A percentile compares a stretch with the other conserved stretches of the same genome.
phyloP scores from a whole-genome alignment of 2,888 invertebrate genomes.

The Cheilosia vulpina region DNA sequence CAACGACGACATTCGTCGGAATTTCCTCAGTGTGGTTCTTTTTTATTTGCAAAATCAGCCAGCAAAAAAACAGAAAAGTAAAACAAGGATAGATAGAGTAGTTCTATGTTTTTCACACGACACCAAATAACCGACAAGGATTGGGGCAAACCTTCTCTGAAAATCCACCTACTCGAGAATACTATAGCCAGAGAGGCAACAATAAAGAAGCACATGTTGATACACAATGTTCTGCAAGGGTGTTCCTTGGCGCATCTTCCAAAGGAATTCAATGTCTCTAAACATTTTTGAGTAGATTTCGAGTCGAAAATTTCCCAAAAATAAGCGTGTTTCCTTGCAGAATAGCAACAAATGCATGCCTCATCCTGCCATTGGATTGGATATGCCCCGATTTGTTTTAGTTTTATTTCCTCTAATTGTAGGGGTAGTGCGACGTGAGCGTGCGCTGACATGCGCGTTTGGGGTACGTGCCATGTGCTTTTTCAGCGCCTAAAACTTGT shows the following conservation, averaged over 20 bases:
- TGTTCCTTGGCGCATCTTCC: slow-evolving; percentile 1
- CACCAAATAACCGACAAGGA: slow-evolving; percentile 52
- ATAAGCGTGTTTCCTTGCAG: slow-evolving; percentile 10
- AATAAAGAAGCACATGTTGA: slow-evolving; percentile 71
- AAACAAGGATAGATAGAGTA: slow-evolving; percentile 62
- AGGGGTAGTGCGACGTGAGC: slow-evolving; percentile 65
- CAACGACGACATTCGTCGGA: slow-evolving; percentile 73
- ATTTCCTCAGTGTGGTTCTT: slow-evolving; percentile 40
- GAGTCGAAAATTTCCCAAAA: slow-evolving; percentile 10
- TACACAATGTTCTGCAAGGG: slow-evolving; percentile 36
- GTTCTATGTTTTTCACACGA: slow-evolving; percentile 66
- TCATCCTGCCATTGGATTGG: slow-evolving; percentile 73
- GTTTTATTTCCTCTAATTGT: slow-evolving; percentile 59
- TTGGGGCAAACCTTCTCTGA: slow-evolving; percentile 74
- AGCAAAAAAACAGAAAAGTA: slow-evolving; percentile 35
- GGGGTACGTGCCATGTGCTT: slow-evolving; percentile 68
- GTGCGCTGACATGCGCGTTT: slow-evolving; percentile 66
- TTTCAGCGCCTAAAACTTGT: slow-evolving; percentile 74
- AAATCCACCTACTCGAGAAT: slow-evolving; percentile 74
- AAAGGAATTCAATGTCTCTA: slow-evolving; percentile 8
- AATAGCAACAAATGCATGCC: slow-evolving; percentile 63
- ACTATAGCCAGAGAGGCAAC: slow-evolving; percentile 40
- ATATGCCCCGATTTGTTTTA: slow-evolving; percentile 57
- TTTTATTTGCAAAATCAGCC: slow-evolving; percentile 1
- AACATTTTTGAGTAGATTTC: slow-evolving; percentile 13